phyloP scores from a whole-genome alignment of 2,113 vertebrate genomes.

The Tragelaphus strepsiceros region DNA sequence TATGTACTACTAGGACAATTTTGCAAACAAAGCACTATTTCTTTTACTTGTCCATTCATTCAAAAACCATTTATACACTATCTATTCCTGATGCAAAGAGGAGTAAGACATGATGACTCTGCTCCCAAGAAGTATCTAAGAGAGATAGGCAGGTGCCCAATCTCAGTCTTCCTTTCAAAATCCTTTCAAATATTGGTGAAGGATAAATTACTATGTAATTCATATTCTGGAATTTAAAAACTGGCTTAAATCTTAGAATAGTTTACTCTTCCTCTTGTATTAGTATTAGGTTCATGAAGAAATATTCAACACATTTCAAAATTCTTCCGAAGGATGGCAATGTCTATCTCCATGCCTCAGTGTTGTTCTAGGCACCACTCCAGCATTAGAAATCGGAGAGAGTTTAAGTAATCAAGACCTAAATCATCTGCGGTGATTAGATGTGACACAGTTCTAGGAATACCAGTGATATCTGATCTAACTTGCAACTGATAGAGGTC shows the following conservation, averaged over 20 bases:
- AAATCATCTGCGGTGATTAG: neutral
- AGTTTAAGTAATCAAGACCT: neutral
- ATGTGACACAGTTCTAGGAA: neutral
- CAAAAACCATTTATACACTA: neutral
- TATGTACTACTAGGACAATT: neutral
- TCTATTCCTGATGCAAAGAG: neutral
- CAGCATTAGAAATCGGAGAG: neutral
- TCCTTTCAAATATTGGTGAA: neutral
- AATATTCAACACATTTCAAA: constrained; percentile 10
- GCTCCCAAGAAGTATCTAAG: neutral
- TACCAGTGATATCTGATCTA: neutral
- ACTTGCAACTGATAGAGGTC: neutral
- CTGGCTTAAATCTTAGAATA: neutral
- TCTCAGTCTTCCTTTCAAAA: neutral
- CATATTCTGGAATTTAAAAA: neutral
- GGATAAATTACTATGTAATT: neutral
- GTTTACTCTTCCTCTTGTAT: neutral
- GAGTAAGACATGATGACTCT: neutral
- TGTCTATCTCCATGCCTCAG: neutral
- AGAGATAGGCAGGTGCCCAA: neutral
- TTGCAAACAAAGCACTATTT: constrained; percentile 27
- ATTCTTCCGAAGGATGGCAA: neutral
- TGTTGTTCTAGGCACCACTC: neutral
- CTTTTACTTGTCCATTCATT: constrained; percentile 1
- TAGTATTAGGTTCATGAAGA: neutral